phyloP scores from a whole-genome alignment of 2,797 vertebrate species.

The Pangasius macronema region DNA sequence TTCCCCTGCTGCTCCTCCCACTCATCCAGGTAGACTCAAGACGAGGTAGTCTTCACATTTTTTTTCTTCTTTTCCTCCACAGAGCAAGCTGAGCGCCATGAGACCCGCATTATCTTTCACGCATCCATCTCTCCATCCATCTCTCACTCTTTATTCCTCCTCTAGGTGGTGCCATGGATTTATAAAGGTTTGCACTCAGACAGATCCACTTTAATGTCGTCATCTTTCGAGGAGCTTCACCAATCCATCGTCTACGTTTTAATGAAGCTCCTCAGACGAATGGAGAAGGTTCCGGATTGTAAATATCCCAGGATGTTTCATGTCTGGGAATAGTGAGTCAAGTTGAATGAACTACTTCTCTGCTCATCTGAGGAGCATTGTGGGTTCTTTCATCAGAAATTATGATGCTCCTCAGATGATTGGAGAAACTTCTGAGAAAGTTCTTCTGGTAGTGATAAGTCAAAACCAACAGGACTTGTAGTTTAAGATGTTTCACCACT shows the following conservation, averaged over 20 bases:
- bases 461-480: not conserved
- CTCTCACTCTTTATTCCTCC: constrained; percentile 15
- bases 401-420: not conserved
- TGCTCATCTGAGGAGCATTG: not conserved
- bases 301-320: not conserved
- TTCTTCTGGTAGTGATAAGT: not conserved
- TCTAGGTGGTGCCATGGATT: not conserved
- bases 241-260: not conserved
- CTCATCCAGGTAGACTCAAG: constrained; percentile 63
- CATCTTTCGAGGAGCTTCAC: not conserved
- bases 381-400: not conserved
- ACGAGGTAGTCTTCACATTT: not conserved
- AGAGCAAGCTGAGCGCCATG: not conserved
- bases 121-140: not conserved
- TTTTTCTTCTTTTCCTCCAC: constrained; percentile 5
- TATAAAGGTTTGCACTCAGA: not conserved
- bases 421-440: not conserved
- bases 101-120: not conserved
- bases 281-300: not conserved
- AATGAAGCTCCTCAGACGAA: not conserved
- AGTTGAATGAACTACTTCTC: not conserved
- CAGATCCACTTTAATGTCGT: not conserved
- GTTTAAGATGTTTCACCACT: not conserved
- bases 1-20: constrained; percentile 44
- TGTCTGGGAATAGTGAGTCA: not conserved